Evolutionary conservation across 2,797 vertebrate species (phyloP).

Genomic region (Sciurus carolinensis): DNA sequence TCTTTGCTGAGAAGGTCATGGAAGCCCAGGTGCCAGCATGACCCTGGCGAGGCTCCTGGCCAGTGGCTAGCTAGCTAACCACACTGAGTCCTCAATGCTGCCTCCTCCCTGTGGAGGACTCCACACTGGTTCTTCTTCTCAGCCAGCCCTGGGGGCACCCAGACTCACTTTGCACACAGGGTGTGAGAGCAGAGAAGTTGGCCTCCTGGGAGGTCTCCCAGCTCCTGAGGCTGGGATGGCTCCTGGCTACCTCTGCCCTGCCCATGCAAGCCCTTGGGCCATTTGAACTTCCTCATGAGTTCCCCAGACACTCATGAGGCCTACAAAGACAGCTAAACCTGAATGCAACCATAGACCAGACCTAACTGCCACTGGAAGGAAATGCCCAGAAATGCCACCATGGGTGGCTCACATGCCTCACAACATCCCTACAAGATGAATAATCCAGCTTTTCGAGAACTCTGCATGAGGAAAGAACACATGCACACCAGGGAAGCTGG

Average conservation of each 20-base stretch:
- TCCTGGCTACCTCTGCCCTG: neutral
- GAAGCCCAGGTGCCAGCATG: neutral
- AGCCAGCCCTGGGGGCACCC: neutral
- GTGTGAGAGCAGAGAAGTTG: neutral
- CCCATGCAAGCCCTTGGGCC: neutral
- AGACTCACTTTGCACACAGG: neutral
- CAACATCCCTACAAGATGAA: neutral
- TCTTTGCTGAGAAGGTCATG: neutral
- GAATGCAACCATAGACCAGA: neutral
- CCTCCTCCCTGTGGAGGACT: neutral
- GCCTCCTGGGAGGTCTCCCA: neutral
- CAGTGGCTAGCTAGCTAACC: neutral
- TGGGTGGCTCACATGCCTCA: neutral
- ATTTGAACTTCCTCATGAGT: neutral
- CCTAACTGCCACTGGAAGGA: neutral
- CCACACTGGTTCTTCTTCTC: no score
- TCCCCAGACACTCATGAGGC: neutral
- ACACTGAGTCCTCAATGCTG: accelerated
- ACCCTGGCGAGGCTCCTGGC: neutral
- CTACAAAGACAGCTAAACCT: neutral
- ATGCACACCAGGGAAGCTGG: no score
- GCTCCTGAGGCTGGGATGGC: no score
- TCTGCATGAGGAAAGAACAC: neutral
- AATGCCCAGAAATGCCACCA: neutral
- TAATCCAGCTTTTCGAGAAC: neutral